A percentile compares a stretch with the other conserved stretches of the same genome.
These are phyloP conservation scores for Callinectes sapidus DNA, from an alignment of 2,888 invertebrate genomes.

Conservation along the genomic window DNA sequence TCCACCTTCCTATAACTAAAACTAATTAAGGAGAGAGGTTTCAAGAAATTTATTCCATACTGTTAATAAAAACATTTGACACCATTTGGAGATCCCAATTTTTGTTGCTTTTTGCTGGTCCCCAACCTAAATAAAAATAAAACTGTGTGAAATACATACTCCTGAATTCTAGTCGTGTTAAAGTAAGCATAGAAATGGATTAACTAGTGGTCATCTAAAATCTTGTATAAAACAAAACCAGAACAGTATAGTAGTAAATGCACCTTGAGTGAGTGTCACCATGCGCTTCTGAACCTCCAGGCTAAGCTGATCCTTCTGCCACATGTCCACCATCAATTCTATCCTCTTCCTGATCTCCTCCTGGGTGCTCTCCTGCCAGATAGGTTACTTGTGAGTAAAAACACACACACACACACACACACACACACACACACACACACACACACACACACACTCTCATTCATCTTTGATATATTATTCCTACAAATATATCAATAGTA, in stretches of 20 bases:
- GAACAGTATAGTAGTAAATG: not conserved
- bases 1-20: too few relatives aligned
- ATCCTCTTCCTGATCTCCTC: constrained; percentile 51
- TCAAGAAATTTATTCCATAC: too few relatives aligned
- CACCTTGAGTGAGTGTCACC: constrained; percentile 50
- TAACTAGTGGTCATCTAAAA: not conserved
- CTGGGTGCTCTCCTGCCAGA: constrained; percentile 40
- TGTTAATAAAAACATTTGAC: too few relatives aligned
- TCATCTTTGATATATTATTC: too few relatives aligned
- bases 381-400: not conserved
- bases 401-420: not conserved
- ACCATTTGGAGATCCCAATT: too few relatives aligned
- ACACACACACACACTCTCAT: too few relatives aligned
- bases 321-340: constrained; percentile 52
- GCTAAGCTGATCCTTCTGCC: constrained; percentile 49
- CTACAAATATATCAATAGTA: too few relatives aligned
- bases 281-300: constrained; percentile 46
- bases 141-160: too few relatives aligned
- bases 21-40: too few relatives aligned
- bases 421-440: too few relatives aligned
- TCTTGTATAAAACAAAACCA: not conserved
- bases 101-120: too few relatives aligned
- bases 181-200: not conserved
- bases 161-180: not conserved
- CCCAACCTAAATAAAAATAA: too few relatives aligned